Percentiles rank a stretch among this genome's conserved stretches.
Evolutionary conservation across 1,140 invertebrate genomes (phyloP).

Genomic region (Drosophila sulfurigaster): DNA sequence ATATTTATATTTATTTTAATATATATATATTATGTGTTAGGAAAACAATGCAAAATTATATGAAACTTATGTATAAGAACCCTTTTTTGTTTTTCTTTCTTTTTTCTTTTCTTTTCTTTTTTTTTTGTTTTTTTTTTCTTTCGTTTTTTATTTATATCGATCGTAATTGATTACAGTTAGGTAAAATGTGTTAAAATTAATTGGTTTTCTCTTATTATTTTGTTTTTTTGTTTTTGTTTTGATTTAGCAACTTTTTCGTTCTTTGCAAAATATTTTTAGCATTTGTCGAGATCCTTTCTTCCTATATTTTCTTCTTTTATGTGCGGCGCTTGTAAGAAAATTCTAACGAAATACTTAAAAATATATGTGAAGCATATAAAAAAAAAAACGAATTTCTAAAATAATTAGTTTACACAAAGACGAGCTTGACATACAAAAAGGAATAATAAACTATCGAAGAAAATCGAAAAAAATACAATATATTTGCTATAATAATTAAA

Average conservation of each 20-base stretch:
- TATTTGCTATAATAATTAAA: conserved; percentile 13
- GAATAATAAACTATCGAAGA: neutral
- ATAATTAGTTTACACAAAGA: conserved; percentile 26
- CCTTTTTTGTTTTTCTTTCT: conserved; percentile 37
- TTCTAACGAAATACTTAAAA: conserved; percentile 48
- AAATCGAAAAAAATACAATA: neutral
- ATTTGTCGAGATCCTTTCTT: conserved; percentile 67
- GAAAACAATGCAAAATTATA: conserved; percentile 77
- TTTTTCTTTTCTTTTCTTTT: no score
- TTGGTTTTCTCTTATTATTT: conserved; percentile 8
- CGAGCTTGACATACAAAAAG: conserved; percentile 14
- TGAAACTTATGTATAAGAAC: conserved; percentile 74
- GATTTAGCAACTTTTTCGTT: conserved; percentile 51
- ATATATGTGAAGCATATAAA: conserved; percentile 19
- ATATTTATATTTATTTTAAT: conserved; percentile 65
- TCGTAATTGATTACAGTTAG: conserved; percentile 60
- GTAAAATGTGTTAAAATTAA: conserved; percentile 56
- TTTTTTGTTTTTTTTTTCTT: neutral
- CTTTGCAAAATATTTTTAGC: conserved; percentile 50
- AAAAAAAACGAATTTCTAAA: conserved; percentile 47
- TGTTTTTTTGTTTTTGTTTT: conserved; percentile 56
- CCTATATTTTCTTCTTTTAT: conserved; percentile 14
- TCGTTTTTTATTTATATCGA: conserved; percentile 11
- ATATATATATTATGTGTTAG: conserved; percentile 72
- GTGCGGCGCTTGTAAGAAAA: conserved; percentile 50